Conservation (phyloP, 2,797 vertebrate genomes). For the Falco berigora region DNA sequence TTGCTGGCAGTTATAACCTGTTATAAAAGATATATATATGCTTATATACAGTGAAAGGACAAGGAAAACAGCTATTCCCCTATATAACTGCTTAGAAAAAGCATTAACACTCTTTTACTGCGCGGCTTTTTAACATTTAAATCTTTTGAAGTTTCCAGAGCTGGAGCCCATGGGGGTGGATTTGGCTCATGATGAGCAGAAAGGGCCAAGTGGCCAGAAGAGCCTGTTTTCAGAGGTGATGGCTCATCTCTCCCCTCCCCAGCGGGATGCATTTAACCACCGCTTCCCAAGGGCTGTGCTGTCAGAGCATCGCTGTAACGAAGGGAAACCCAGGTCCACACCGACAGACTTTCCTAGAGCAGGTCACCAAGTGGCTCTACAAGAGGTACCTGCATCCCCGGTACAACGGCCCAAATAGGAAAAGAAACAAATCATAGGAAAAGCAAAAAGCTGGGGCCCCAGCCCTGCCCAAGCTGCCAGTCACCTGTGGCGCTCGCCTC, state of each 20-base stretch:
- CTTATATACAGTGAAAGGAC: neutral
- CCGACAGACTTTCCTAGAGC: neutral
- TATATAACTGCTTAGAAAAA: neutral
- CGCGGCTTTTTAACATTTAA: neutral
- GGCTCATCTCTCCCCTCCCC: neutral
- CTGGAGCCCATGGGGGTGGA: neutral
- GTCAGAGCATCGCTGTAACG: fast-evolving
- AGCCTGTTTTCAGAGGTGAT: fast-evolving
- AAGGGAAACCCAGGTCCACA: neutral
- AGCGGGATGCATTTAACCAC: neutral
- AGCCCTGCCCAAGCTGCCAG: neutral
- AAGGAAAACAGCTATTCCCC: neutral
- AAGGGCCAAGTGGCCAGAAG: neutral
- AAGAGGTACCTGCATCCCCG: fast-evolving
- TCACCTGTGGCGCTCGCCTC: neutral
- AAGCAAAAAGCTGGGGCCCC: neutral
- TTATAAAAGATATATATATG: neutral
- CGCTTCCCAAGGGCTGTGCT: neutral
- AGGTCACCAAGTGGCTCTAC: neutral
- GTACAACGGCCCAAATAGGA: neutral
- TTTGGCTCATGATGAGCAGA: neutral
- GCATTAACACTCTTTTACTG: neutral
- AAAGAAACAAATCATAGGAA: neutral
- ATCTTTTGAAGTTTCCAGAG: neutral
- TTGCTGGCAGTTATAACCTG: neutral